phyloP scores from a whole-genome alignment of 2,888 invertebrate genomes.

The Acanthosoma haemorrhoidale region DNA sequence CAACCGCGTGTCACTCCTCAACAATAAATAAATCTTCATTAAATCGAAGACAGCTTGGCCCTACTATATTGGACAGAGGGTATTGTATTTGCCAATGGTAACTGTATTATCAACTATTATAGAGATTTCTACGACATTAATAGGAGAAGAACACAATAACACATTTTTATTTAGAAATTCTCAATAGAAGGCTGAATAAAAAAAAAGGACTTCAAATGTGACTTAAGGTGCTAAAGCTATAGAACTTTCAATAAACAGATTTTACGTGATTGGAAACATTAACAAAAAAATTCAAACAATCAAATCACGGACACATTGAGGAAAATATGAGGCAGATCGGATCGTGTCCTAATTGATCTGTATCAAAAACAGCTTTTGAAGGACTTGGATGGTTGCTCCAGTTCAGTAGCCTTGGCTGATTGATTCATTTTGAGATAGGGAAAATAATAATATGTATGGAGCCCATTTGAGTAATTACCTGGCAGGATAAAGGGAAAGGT shows the following conservation, averaged over 20 bases:
- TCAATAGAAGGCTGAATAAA: no score
- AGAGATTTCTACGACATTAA: no score
- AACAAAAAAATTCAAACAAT: background rate
- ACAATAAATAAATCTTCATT: no score
- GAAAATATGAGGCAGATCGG: background rate
- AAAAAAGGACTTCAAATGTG: no score
- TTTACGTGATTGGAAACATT: background rate
- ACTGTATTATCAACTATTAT: no score
- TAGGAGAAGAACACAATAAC: no score
- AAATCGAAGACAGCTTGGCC: no score
- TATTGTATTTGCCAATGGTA: no score
- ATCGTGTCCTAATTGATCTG: background rate
- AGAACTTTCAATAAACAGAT: no score
- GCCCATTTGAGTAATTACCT: background rate
- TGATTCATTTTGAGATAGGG: background rate
- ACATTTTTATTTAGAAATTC: no score
- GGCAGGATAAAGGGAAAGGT: background rate
- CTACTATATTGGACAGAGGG: no score
- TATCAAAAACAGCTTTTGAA: background rate
- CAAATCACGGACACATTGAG: background rate
- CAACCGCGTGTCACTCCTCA: background rate
- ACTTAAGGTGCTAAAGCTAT: no score
- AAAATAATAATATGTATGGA: background rate
- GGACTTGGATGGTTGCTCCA: background rate
- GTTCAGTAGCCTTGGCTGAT: constrained; percentile 1